These are phyloP conservation scores for Stenopsyche tienmushanensis DNA, from an alignment of 1,140 invertebrate species.

Conservation along the genomic window DNA sequence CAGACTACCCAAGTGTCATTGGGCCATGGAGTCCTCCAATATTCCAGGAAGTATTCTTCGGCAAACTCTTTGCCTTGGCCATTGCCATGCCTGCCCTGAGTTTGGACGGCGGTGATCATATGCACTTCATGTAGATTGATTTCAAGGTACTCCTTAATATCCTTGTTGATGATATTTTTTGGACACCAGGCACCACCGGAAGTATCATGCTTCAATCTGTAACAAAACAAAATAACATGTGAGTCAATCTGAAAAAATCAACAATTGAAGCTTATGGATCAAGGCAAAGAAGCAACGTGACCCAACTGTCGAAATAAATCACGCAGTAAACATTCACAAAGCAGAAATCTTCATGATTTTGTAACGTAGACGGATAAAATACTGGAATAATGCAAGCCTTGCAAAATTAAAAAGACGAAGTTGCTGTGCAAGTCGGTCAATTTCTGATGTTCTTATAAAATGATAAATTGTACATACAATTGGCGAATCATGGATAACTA, in stretches of 20 bases:
- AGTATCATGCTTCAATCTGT: conserved; percentile 69
- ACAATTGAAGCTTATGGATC: too few relatives aligned
- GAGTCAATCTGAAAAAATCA: not conserved
- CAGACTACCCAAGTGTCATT: conserved; percentile 64
- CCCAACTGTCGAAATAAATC: conserved; percentile 8
- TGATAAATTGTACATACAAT: too few relatives aligned
- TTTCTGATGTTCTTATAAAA: too few relatives aligned
- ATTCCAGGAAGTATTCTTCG: conserved; percentile 74
- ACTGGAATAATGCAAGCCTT: too few relatives aligned
- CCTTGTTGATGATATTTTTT: conserved; percentile 64
- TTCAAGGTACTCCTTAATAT: conserved; percentile 72
- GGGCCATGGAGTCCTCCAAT: conserved; percentile 58
- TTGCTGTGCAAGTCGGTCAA: too few relatives aligned
- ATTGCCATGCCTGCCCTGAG: conserved; percentile 78
- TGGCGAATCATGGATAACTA: too few relatives aligned
- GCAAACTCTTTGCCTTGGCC: conserved; percentile 74
- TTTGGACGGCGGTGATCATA: conserved; percentile 71
- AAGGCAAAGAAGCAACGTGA: not conserved
- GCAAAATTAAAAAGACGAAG: too few relatives aligned
- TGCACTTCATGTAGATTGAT: conserved; percentile 62
- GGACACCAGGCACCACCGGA: conserved; percentile 85
- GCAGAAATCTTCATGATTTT: too few relatives aligned
- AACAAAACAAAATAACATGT: conserved; percentile 6
- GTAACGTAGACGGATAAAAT: too few relatives aligned
- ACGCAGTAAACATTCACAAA: too few relatives aligned